A percentile compares a stretch with the other conserved stretches of the same genome.
phyloP scores from a whole-genome alignment of 2,113 vertebrate genomes.

The Vulpes vulpes region DNA sequence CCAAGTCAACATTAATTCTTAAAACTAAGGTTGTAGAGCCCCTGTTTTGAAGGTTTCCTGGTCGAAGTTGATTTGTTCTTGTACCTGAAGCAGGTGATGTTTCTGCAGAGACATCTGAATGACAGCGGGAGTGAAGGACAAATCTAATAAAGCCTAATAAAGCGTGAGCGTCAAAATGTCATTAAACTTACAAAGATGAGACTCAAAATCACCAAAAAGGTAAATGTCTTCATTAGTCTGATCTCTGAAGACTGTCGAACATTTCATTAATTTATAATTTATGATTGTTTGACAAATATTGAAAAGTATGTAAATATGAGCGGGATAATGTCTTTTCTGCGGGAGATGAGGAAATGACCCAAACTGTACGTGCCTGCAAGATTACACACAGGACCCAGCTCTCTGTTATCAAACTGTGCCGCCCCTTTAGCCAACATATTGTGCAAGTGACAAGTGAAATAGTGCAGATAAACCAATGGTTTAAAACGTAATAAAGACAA shows the following conservation, averaged over 20 bases:
- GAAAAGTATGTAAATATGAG: constrained; percentile 99
- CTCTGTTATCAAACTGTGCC: constrained; percentile 97
- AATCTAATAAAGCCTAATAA: constrained; percentile 99
- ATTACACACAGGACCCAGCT: constrained; percentile 97
- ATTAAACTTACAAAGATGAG: constrained; percentile 96
- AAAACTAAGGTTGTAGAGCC: constrained; percentile 52
- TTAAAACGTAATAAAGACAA: constrained; percentile 96
- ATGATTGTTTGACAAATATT: constrained; percentile 99
- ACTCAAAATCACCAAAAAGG: constrained; percentile 93
- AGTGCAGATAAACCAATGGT: constrained; percentile 99
- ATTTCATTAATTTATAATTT: constrained; percentile 99
- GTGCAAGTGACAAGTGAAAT: constrained; percentile 98
- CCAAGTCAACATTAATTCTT: constrained; percentile 41
- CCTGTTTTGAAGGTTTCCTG: constrained; percentile 64
- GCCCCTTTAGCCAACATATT: constrained; percentile 93
- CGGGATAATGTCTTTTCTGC: constrained; percentile 99
- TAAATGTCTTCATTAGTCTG: constrained; percentile 98
- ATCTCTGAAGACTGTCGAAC: constrained; percentile 98
- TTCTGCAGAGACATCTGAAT: constrained; percentile 92
- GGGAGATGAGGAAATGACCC: constrained; percentile 99
- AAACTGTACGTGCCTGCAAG: constrained; percentile 96
- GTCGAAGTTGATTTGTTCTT: constrained; percentile 83
- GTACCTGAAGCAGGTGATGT: constrained; percentile 97
- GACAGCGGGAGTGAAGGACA: constrained; percentile 94
- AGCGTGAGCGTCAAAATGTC: constrained; percentile 94